These are phyloP conservation scores for Lingula anatina DNA, from an alignment of 2,888 invertebrate species.

Conservation along the genomic window DNA sequence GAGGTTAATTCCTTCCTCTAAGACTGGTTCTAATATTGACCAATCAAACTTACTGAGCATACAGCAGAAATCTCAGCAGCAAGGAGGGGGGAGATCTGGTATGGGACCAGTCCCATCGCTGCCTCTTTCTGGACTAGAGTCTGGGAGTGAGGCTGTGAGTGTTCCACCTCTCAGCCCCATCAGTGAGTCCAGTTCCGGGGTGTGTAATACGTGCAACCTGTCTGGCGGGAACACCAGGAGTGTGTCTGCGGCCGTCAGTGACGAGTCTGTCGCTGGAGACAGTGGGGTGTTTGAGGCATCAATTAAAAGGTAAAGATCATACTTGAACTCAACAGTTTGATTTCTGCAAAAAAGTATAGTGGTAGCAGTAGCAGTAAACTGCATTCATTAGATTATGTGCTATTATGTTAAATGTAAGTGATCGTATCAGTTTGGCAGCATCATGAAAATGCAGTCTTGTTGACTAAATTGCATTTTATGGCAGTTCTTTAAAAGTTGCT, in stretches of 20 bases:
- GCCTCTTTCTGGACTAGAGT: neutral
- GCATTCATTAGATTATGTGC: too few relatives aligned
- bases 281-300: constrained; percentile 55
- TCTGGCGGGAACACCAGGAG: constrained; percentile 47
- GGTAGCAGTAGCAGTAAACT: too few relatives aligned
- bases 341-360: too few relatives aligned
- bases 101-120: neutral
- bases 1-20: constrained; percentile 1
- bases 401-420: neutral
- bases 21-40: neutral
- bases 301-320: constrained; percentile 48
- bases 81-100: too few relatives aligned
- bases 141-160: constrained; percentile 21
- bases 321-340: too few relatives aligned
- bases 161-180: constrained; percentile 50
- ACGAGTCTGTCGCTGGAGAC: constrained; percentile 89
- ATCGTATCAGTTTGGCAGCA: too few relatives aligned
- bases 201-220: constrained; percentile 34
- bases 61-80: too few relatives aligned
- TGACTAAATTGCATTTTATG: too few relatives aligned
- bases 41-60: neutral
- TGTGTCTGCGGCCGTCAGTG: constrained; percentile 93
- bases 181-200: constrained; percentile 48
- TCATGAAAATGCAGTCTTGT: too few relatives aligned
- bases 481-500: too few relatives aligned